Base-by-base conservation (phyloP, 2,888 invertebrate genomes). In the Yponomeuta evonymella region DNA sequence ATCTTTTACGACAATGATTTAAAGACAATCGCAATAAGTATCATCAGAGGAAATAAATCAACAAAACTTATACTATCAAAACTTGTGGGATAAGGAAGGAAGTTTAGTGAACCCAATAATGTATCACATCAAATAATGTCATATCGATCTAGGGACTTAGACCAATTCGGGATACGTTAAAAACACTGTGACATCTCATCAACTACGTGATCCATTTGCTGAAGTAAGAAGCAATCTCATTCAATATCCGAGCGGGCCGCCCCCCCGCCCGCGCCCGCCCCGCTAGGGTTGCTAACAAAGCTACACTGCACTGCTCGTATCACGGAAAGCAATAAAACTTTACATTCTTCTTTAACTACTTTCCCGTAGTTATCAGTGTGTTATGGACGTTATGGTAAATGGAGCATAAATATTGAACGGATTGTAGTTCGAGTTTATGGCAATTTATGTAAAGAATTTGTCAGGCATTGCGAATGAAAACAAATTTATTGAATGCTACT, bases 151-250 rank as follows among this genome's bases (percentile, higher is more conserved):
- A 23, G 23, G 1, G 23, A 83, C 51, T 58, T 58, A 58, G 86
- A 84, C 85, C 84, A 87, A 90, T 90, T 90, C 88, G 88, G 89
- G 89, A 90, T 89, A 75, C 74, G 90, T 92, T 92, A 92, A 93
- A 70, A 93, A 93, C 93, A 93, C 90, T 89, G 93, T 91, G 93
- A 93, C 93, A 91, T 93, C 92, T 92, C 92, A 93, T 93, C 92
- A 92, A 88, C 87, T 93, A 93, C 93, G 93, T 93, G 92, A 93
- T 93, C 93, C 93, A 93, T 93, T 93, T 92, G 92, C 88, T 88
- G 90, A 92, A 90, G 92, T 93, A 92, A 93, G 92, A 92, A 92
- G 92, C 92, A 92, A 93, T 93, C 93, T 92, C 92, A 92, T 93
- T 92, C 93, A 93, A 93, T 92, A 91, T 91, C 88, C 84, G 82